phyloP scores from a whole-genome alignment of 2,797 vertebrate genomes.

The Clarias laeviceps region DNA sequence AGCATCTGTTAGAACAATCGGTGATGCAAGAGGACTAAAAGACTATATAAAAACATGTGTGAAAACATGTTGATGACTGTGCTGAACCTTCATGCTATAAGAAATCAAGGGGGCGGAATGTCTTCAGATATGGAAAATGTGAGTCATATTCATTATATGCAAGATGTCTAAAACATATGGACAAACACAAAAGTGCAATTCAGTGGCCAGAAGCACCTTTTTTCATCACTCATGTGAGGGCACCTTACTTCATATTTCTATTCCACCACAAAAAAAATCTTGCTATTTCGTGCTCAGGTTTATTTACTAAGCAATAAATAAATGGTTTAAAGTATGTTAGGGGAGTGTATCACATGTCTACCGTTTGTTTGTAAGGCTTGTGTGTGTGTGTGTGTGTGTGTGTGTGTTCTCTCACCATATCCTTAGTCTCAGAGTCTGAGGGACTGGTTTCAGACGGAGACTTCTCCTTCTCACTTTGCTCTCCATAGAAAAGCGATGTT shows the following conservation, averaged over 20 bases:
- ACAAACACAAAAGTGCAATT: background rate
- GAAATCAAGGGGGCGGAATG: slow-evolving; percentile 16
- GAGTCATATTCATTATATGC: slow-evolving; percentile 30
- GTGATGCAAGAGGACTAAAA: slow-evolving; percentile 44
- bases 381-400: slow-evolving; percentile 5
- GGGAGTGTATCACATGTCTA: background rate
- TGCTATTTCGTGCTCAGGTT: background rate
- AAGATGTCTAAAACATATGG: background rate
- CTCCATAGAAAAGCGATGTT: slow-evolving; percentile 94
- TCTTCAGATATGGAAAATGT: slow-evolving; percentile 38
- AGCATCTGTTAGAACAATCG: slow-evolving; percentile 63
- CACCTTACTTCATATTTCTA: background rate
- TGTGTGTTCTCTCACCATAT: slow-evolving; percentile 76
- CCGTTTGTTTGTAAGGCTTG: background rate
- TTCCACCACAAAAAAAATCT: background rate
- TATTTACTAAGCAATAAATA: background rate
- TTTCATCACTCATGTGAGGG: background rate
- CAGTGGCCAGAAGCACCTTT: too few species aligned
- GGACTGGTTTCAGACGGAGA: slow-evolving; percentile 90
- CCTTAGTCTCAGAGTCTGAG: slow-evolving; percentile 85
- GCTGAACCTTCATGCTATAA: slow-evolving; percentile 40
- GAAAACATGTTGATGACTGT: slow-evolving; percentile 26
- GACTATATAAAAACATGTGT: slow-evolving; percentile 30
- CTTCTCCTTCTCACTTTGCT: slow-evolving; percentile 95
- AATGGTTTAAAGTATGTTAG: background rate